Base-by-base conservation (phyloP, 2,113 vertebrate species). In the Entomyzon cyanotis region DNA sequence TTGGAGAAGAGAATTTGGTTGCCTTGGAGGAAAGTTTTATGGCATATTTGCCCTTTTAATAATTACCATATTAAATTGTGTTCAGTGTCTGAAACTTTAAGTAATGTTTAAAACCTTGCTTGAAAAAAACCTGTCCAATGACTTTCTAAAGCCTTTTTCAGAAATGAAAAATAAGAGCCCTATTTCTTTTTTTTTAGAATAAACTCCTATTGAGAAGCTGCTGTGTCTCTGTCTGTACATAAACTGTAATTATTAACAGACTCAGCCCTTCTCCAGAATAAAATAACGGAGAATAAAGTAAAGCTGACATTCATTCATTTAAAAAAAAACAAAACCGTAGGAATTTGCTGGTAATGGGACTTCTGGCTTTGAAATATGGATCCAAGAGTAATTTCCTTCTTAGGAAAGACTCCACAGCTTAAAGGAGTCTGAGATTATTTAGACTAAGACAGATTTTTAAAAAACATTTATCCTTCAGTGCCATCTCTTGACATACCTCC, bases 401-500 rank as follows among this genome's bases (percentile, higher is more conserved):
- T 60, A 24, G 16, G 23, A 58, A 31, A 68, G 11, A 83, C 22
- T 73, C 49, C 0, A 4, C 12, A 52, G 3, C 46, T 84, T 64
- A 65, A 79, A 62, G n/a, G 27, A 87, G 16, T 60, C 42, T 46
- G 20, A 76, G 28, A 74, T 58, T 68, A 76, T 52, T 89, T 70
- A 46, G 64, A 30, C 27, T 87, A 89, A 28, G 63, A 73, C 3
- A 76, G 5, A 31, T 15, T 39, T 83, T 39, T 15, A 1, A 12
- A 35, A 42, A 70, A 8, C 6, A 44, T 12, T 85, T 69, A 47
- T 73, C 71, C 31, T 90, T 84, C 60, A 82, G 28, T 46, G 33
- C 18, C 62, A 41, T 7, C 52, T 80, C 81, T 65, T 87, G 69
- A 95, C 89, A 31, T 97, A 99, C 99, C 99, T 99, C 99, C 96